Evolutionary conservation across 1,140 invertebrate genomes (phyloP).

Genomic region (Plutomurus gul): DNA sequence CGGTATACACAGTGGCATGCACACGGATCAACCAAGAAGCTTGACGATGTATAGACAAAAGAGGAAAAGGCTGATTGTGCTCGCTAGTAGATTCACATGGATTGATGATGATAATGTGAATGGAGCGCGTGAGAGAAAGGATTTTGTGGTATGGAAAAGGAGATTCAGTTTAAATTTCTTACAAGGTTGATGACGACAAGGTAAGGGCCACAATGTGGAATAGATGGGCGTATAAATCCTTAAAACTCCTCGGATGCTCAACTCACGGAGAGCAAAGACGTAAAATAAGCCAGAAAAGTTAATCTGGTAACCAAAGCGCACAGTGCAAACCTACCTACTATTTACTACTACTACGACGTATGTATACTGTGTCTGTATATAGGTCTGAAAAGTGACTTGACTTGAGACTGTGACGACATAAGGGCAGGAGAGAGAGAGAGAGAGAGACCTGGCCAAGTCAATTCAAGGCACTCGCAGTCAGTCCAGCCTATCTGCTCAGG

Average conservation of each 20-base stretch:
- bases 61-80: neutral
- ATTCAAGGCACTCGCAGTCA: too few relatives aligned
- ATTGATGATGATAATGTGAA: conserved; percentile 8
- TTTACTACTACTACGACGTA: too few relatives aligned
- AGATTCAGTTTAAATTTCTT: conserved; percentile 49
- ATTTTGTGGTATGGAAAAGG: conserved; percentile 45
- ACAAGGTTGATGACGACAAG: conserved; percentile 34
- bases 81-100: conserved; percentile 1
- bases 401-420: too few relatives aligned
- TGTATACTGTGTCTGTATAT: too few relatives aligned
- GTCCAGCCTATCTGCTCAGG: neutral
- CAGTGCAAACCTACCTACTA: neutral
- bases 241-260: neutral
- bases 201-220: conserved; percentile 7
- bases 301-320: neutral
- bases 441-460: too few relatives aligned
- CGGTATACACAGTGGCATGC: too few relatives aligned
- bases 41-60: too few relatives aligned
- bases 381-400: too few relatives aligned
- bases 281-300: conserved; percentile 9
- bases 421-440: too few relatives aligned
- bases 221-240: conserved; percentile 28
- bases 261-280: neutral
- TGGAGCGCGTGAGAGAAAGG: conserved; percentile 22
- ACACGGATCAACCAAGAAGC: too few relatives aligned